Evolutionary conservation across 2,888 invertebrate species (phyloP), one percentile per base, ranked within the genome.

Genomic region (Tanypteryx hageni): DNA sequence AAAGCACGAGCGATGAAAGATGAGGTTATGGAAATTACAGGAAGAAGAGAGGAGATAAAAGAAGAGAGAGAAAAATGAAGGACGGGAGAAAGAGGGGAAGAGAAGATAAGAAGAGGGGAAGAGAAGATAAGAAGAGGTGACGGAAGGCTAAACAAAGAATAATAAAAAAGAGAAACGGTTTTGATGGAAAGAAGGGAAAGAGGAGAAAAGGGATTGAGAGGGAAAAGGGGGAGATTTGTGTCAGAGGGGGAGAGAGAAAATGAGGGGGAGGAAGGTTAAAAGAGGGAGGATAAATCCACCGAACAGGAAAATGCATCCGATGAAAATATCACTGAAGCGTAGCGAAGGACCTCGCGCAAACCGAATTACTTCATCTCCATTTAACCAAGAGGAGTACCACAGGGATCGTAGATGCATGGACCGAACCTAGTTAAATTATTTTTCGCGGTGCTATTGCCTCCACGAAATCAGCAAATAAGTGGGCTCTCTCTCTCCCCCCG

Each of bases 211-310:
- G 59, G 89, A 27, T 10, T 0, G 89, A 31, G 89, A 89, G 22
- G 3, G 8, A 7, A 5, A 22, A 68, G 22, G 68, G 9, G 68
- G 86, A 14, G 89, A 89, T n/a, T 44, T 44, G 5, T 44, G 44
- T 44, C 44, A 61, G 89, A 89, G 89, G 59, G 57, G 58, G 57
- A 58, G n/a, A 89, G 89, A 89, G 57, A 58, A 61, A 59, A 58
- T n/a, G 68, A 68, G 22, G 68, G 68, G 68, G 76, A 76, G 14
- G 76, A 76, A 76, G 14, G 76, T 22, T 76, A 27, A 27, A 27
- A n/a, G 68, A 68, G 68, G n/a, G n/a, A 68, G 68, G 68, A 22
- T 68, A 22, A 22, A 68, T 10, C 68, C 68, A 68, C n/a, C 68
- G 68, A 68, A 68, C 68, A 68, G 68, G 68, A 68, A 68, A 76